phyloP scores from a whole-genome alignment of 2,888 invertebrate genomes.

The Conus canariensis region DNA sequence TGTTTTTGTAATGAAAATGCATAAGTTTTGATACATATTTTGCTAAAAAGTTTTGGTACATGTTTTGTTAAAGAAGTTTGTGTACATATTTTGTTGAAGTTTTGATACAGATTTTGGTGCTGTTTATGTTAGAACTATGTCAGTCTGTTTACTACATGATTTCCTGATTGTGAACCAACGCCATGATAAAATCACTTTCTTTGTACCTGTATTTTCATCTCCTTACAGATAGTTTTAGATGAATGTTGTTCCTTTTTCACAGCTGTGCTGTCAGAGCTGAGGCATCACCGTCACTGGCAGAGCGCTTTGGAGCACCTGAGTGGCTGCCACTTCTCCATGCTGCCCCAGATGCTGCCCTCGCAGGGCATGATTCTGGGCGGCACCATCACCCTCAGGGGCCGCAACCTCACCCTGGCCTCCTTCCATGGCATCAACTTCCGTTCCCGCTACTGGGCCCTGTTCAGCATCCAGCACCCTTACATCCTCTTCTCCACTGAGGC shows the following conservation, averaged over 20 bases:
- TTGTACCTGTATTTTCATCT: too few relatives aligned
- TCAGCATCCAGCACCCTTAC: conserved; percentile 92
- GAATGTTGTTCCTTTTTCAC: neutral
- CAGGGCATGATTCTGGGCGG: conserved; percentile 90
- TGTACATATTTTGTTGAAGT: too few relatives aligned
- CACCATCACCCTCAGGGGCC: conserved; percentile 84
- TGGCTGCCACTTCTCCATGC: conserved; percentile 86
- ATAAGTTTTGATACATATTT: too few relatives aligned
- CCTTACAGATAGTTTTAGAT: too few relatives aligned
- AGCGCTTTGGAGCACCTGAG: conserved; percentile 89
- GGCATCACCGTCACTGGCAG: conserved; percentile 97
- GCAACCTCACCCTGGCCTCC: conserved; percentile 95
- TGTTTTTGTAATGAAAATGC: too few relatives aligned
- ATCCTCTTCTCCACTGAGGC: conserved; percentile 82
- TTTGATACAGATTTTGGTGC: too few relatives aligned
- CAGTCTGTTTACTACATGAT: too few relatives aligned
- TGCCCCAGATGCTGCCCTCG: conserved; percentile 78
- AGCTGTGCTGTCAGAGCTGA: conserved; percentile 66
- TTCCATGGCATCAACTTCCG: conserved; percentile 99
- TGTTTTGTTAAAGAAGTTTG: too few relatives aligned
- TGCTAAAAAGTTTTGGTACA: too few relatives aligned
- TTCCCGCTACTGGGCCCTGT: conserved; percentile 96
- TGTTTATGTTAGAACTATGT: too few relatives aligned
- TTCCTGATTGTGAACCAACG: too few relatives aligned
- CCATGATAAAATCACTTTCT: too few relatives aligned